A percentile compares a stretch with the other conserved stretches of the same genome.
Evolutionary conservation across 2,888 invertebrate genomes (phyloP).

Genomic region (Sisyra terminalis): DNA sequence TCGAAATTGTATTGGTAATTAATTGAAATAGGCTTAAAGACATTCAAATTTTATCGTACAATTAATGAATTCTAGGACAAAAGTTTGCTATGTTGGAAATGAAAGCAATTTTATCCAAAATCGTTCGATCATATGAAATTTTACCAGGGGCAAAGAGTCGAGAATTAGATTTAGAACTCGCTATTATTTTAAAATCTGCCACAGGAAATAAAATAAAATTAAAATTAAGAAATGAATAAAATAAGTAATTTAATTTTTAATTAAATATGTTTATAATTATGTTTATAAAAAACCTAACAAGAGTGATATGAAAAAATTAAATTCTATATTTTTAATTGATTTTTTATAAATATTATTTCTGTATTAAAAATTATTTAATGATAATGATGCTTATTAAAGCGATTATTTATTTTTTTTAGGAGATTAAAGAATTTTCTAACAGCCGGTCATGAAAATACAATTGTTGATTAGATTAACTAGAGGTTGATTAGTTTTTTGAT

Average conservation of each 20-base stretch:
- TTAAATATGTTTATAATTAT: no score
- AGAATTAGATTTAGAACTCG: conserved; percentile 1
- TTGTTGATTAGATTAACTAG: no score
- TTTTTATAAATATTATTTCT: no score
- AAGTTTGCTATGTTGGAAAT: conserved; percentile 7
- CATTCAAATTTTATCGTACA: background rate
- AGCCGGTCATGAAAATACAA: no score
- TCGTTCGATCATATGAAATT: conserved; percentile 2
- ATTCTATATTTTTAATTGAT: no score
- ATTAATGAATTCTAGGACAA: conserved; percentile 2
- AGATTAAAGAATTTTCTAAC: no score
- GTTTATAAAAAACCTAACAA: no score
- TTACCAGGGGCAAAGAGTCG: background rate
- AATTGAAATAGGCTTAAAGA: background rate
- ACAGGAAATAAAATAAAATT: conserved; percentile 4
- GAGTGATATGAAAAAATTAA: no score
- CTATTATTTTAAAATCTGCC: conserved; percentile 2
- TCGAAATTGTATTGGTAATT: conserved; percentile 5
- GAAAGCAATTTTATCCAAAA: conserved; percentile 3
- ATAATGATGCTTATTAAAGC: no score
- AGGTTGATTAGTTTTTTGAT: no score
- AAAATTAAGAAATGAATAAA: background rate
- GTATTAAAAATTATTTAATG: no score
- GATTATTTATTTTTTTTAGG: no score
- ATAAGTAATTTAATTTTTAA: background rate